Evolutionary conservation across 2,888 invertebrate species (phyloP).

Genomic region (Lamellibrachia columna): DNA sequence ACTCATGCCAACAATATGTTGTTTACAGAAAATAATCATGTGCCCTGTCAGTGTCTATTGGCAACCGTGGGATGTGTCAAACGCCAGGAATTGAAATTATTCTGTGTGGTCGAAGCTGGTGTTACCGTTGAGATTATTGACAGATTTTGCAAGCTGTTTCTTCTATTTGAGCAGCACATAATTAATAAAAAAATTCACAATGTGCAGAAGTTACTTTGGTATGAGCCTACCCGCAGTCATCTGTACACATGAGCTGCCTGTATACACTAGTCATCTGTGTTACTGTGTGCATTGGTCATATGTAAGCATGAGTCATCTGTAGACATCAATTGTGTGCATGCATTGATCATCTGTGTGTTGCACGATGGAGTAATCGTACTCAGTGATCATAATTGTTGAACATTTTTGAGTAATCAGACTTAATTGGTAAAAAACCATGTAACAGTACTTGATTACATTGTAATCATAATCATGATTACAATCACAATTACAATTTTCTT

Average conservation of each 20-base stretch:
- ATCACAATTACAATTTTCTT: too few relatives aligned
- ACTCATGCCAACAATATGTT: background rate
- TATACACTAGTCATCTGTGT: background rate
- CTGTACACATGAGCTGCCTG: background rate
- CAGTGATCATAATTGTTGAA: too few relatives aligned
- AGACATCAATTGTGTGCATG: background rate
- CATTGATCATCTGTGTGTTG: background rate
- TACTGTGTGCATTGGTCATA: background rate
- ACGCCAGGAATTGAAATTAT: background rate
- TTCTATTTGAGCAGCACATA: background rate
- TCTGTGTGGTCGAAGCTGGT: background rate
- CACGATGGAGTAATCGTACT: too few relatives aligned
- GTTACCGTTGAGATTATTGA: background rate
- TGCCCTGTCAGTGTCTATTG: background rate
- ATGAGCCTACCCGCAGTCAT: background rate
- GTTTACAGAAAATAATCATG: background rate
- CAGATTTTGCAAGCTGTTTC: background rate
- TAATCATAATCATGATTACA: too few relatives aligned
- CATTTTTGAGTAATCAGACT: too few relatives aligned
- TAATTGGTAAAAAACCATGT: too few relatives aligned
- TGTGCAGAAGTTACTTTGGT: background rate
- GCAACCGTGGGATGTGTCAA: background rate
- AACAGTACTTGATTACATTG: too few relatives aligned
- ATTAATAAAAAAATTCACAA: background rate
- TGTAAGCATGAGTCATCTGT: background rate